Percentiles rank a stretch among this genome's conserved stretches.
Evolutionary conservation across 64 coral and sea anemone genomes (phyloP).

Genomic region (Hydrozoanthus tunicans): DNA sequence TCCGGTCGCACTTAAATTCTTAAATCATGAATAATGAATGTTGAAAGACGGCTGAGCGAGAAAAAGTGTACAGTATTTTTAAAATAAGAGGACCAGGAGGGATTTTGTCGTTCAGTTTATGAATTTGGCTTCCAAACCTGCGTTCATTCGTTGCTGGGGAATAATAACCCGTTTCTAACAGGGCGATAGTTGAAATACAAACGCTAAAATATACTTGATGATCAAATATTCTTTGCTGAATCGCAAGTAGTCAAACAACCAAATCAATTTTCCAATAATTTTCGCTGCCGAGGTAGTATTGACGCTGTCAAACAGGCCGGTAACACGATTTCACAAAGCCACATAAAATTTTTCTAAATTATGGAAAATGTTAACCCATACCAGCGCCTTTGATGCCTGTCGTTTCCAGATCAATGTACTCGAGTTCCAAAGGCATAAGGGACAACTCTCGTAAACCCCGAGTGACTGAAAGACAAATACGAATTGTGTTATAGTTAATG

Average conservation of each 20-base stretch:
- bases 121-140: not conserved
- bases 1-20: constrained; percentile 7
- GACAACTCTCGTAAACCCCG: constrained; percentile 20
- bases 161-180: constrained; percentile 11
- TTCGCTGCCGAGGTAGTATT: constrained; percentile 24
- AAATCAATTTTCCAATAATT: constrained; percentile 32
- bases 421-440: constrained; percentile 58
- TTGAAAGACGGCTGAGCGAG: constrained; percentile 46
- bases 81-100: not conserved
- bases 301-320: not conserved
- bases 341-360: constrained; percentile 7
- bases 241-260: constrained; percentile 55
- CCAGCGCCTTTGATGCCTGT: constrained; percentile 54
- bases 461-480: constrained; percentile 55
- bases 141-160: constrained; percentile 40
- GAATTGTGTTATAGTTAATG: constrained; percentile 65
- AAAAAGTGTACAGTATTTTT: constrained; percentile 48
- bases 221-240: constrained; percentile 43
- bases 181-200: constrained; percentile 22
- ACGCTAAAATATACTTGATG: constrained; percentile 55
- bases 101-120: not conserved
- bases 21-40: constrained; percentile 61
- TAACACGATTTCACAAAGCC: not conserved
- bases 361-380: constrained; percentile 2
- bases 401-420: constrained; percentile 56